Evolutionary conservation across 2,888 invertebrate genomes (phyloP).

Genomic region (Cheilosia urbana): DNA sequence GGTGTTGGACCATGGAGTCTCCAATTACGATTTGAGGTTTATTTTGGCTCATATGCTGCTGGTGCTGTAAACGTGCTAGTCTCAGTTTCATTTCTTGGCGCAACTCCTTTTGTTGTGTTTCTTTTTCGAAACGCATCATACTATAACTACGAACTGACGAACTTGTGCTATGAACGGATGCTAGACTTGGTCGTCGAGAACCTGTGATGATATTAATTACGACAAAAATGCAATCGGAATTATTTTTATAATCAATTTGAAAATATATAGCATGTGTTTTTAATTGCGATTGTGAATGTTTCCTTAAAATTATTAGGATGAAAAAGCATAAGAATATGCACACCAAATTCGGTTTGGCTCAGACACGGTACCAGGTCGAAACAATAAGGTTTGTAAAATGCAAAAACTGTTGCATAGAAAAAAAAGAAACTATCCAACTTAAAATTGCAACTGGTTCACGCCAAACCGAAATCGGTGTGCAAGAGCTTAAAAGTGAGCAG

Average conservation of each 20-base stretch:
- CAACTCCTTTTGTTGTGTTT: constrained; percentile 92
- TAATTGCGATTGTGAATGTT: constrained; percentile 23
- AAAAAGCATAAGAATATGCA: constrained; percentile 18
- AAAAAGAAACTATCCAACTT: not conserved
- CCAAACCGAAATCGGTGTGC: not conserved
- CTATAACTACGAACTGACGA: constrained; percentile 93
- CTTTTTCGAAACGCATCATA: constrained; percentile 91
- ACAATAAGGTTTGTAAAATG: not conserved
- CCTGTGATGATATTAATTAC: constrained; percentile 84
- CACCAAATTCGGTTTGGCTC: not conserved
- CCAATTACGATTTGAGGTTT: constrained; percentile 84
- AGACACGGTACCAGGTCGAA: not conserved
- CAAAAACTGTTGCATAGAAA: not conserved
- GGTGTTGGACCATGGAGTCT: constrained; percentile 81
- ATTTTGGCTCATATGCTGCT: constrained; percentile 85
- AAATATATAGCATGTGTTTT: constrained; percentile 2
- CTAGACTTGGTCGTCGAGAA: constrained; percentile 94
- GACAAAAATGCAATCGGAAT: constrained; percentile 19
- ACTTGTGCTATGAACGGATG: constrained; percentile 92
- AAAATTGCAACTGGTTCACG: not conserved
- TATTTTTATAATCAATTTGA: not conserved
- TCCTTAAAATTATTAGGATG: constrained; percentile 19
- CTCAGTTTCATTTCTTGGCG: constrained; percentile 91
- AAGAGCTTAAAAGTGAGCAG: constrained; percentile 26
- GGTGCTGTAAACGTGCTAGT: constrained; percentile 88